A percentile compares a stretch with the other conserved stretches of the same genome.
Conservation (phyloP, 1,140 invertebrate species). For the Tyrophagus putrescentiae region DNA sequence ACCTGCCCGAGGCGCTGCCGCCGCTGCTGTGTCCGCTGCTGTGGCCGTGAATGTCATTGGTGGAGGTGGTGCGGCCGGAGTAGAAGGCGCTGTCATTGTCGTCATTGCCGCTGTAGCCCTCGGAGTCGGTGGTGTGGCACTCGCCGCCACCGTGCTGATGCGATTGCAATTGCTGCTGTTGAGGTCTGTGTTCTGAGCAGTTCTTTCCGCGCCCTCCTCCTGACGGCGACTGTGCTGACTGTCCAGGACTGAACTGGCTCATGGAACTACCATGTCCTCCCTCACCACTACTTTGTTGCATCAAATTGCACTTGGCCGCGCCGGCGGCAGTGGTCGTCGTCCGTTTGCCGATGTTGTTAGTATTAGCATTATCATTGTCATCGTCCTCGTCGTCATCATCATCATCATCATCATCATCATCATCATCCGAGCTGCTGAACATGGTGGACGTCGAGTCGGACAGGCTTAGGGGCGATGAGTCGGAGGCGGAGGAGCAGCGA, state of each 20-base stretch:
- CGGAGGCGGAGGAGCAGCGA: background rate
- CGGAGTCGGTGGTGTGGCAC: no score
- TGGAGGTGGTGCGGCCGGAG: background rate
- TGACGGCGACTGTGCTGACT: no score
- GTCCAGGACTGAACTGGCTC: no score
- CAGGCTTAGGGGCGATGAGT: background rate
- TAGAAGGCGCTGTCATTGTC: slow-evolving; percentile 17
- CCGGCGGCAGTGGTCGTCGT: background rate
- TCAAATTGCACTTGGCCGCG: background rate
- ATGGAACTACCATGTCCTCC: no score
- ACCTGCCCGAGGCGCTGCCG: background rate
- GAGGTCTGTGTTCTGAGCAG: no score
- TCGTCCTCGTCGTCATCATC: background rate
- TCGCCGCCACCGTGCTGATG: no score
- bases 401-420: background rate
- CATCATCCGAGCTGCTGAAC: background rate
- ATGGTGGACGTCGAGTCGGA: background rate
- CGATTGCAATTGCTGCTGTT: no score
- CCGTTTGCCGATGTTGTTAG: background rate
- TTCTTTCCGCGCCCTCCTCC: no score
- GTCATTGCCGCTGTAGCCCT: no score
- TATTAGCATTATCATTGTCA: background rate
- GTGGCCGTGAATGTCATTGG: background rate
- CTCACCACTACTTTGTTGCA: no score
- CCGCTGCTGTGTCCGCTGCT: background rate